Percentiles rank a stretch among this genome's conserved stretches.
phyloP scores from a whole-genome alignment of 1,140 invertebrate species.

The Dinothrombium tinctorium region DNA sequence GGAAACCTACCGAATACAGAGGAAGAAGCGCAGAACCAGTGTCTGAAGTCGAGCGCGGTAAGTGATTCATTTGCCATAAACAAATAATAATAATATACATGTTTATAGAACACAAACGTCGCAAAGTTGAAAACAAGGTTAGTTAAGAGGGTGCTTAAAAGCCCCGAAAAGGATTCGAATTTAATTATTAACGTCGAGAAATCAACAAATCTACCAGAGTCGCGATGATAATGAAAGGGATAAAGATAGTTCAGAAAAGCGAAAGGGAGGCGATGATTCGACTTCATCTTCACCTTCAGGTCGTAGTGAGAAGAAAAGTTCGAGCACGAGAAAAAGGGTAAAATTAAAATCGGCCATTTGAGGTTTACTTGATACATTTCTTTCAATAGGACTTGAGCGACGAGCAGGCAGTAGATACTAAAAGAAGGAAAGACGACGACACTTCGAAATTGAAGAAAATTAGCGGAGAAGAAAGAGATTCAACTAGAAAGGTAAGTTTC shows the following conservation, averaged over 20 bases:
- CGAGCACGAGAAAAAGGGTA: constrained; percentile 2
- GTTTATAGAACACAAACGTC: neutral
- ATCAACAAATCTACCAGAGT: neutral
- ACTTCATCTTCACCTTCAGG: neutral
- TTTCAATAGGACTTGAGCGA: neutral
- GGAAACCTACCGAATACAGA: constrained; percentile 5
- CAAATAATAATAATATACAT: neutral
- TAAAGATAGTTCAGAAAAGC: neutral
- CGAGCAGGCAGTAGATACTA: neutral
- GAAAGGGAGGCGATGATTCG: neutral
- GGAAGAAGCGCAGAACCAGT: neutral
- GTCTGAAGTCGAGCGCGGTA: neutral
- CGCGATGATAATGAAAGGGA: constrained; percentile 4
- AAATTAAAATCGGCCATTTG: neutral
- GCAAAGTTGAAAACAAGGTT: neutral
- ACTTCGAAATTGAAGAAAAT: neutral
- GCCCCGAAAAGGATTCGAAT: too few species aligned
- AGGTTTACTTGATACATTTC: neutral
- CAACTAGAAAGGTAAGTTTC: constrained; percentile 2
- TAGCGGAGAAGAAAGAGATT: neutral
- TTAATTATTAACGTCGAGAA: too few species aligned
- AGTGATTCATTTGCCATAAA: neutral
- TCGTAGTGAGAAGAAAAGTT: neutral
- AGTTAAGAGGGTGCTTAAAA: neutral
- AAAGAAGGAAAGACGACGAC: constrained; percentile 2